Conservation (phyloP, 2,797 vertebrate genomes). For the Enteromius unitaeniatus region DNA sequence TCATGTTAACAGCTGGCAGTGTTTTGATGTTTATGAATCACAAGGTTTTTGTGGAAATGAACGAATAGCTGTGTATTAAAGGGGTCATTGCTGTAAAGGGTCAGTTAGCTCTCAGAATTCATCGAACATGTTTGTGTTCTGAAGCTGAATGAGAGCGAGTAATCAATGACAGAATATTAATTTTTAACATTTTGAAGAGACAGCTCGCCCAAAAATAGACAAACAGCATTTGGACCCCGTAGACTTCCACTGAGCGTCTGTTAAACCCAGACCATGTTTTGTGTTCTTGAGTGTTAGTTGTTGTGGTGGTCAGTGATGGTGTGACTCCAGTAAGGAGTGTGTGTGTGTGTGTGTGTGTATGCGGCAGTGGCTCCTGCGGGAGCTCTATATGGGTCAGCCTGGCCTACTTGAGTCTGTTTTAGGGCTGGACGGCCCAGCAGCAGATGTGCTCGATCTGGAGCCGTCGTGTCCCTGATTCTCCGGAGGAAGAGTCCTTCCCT, state of each 20-base stretch:
- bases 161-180: too few relatives aligned
- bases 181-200: too few relatives aligned
- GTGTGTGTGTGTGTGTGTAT: constrained; percentile 20
- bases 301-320: constrained; percentile 20
- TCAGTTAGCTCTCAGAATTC: too few relatives aligned
- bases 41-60: background rate
- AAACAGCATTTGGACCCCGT: background rate
- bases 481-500: constrained; percentile 9
- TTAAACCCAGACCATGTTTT: background rate
- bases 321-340: constrained; percentile 39
- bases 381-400: constrained; percentile 69
- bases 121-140: too few relatives aligned
- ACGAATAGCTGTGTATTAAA: background rate
- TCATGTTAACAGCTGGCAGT: background rate
- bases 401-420: constrained; percentile 66
- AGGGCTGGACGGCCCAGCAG: constrained; percentile 39
- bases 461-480: constrained; percentile 46
- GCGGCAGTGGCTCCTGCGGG: constrained; percentile 41
- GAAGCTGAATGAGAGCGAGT: too few relatives aligned
- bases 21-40: background rate
- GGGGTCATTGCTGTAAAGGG: too few relatives aligned
- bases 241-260: background rate
- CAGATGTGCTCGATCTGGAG: constrained; percentile 54
- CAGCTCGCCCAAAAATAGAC: background rate
- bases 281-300: background rate